Evolutionary conservation across 2,113 vertebrate genomes (phyloP), one percentile per base, ranked within the genome.

Genomic region (Herpetotheres cachinnans): DNA sequence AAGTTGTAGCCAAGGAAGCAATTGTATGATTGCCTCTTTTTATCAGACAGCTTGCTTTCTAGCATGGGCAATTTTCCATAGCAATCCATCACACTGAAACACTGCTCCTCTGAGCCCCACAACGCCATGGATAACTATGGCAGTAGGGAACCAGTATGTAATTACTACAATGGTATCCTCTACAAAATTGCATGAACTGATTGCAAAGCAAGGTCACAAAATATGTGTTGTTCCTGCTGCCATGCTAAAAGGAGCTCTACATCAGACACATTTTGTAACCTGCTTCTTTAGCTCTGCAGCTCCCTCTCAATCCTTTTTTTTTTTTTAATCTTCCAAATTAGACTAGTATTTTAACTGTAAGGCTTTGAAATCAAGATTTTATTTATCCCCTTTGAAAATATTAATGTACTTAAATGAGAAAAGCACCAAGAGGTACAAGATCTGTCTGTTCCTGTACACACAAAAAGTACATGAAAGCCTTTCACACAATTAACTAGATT

Each of bases 131-230:
- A 90, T 92, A 93, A 56, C 77, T 54, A 27, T 65, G 73, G 79
- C 93, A 95, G 92, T 86, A 91, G 94, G 94, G 54, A 96, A 69
- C 82, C 38, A 77, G 38, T 74, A 67, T 83, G 74, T 89, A 96
- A 96, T 95, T 96, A 86, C 94, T 47, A 10, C 81, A 91, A 38
- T 94, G 82, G 87, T 94, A 89, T 65, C 82, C 72, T 77, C 67
- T 49, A 61, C 70, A 69, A 93, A 92, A 94, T 83, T 83, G 71
- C 29, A 90, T 56, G 66, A 90, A 89, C 67, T 85, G 66, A 36
- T 81, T 29, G 1, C 82, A 77, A 72, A 91, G 84, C 65, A 94
- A 97, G 79, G 91, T 96, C 88, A 92, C 55, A 76, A 84, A 82
- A 86, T 78, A 77, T 18, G 16, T 40, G 18, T 82, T 65, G 42